These are phyloP conservation scores for Dioctria rufipes DNA, from an alignment of 2,888 invertebrate genomes.

Conservation along the genomic window DNA sequence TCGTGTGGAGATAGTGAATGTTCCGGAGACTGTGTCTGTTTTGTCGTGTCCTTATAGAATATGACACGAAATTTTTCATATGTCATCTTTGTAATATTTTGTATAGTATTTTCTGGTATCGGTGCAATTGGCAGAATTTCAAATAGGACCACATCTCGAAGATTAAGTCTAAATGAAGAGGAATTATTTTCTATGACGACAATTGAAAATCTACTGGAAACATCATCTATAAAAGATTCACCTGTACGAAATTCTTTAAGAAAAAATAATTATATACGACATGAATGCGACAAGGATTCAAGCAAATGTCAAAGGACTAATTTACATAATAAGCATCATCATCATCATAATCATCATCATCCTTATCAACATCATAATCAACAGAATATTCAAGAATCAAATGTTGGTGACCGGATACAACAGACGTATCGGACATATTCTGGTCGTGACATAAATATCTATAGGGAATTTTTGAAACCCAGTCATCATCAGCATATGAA, in stretches of 20 bases:
- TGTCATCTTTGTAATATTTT: conserved; percentile 51
- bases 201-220: conserved; percentile 5
- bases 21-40: neutral
- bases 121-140: conserved; percentile 39
- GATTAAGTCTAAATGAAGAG: neutral
- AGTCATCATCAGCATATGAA: conserved; percentile 36
- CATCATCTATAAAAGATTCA: conserved; percentile 5
- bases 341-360: too few species aligned
- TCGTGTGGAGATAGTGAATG: conserved; percentile 36
- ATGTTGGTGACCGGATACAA: neutral
- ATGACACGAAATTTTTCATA: conserved; percentile 58
- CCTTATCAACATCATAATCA: too few species aligned
- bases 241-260: neutral
- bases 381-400: neutral
- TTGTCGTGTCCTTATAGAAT: conserved; percentile 51
- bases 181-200: conserved; percentile 25
- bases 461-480: neutral
- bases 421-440: conserved; percentile 1
- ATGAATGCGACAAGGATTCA: neutral
- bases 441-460: conserved; percentile 2
- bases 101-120: conserved; percentile 49
- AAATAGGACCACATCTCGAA: conserved; percentile 15
- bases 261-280: neutral
- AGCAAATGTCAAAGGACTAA: neutral
- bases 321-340: conserved; percentile 4